Evolutionary conservation across 1,140 invertebrate species (phyloP).

Genomic region (Drosophila rhopaloa): DNA sequence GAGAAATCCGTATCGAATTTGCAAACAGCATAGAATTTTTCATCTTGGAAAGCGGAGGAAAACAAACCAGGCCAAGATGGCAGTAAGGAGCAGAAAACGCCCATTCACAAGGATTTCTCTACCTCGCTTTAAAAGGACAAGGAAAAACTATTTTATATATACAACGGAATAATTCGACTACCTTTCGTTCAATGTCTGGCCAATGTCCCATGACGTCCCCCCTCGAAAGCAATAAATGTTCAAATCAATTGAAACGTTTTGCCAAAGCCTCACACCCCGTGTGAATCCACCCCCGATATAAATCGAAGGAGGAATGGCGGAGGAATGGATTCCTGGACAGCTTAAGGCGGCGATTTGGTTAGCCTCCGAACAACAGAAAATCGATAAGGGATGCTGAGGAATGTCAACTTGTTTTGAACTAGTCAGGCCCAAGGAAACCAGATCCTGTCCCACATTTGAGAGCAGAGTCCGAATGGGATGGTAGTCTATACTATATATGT

Average conservation of each 20-base stretch:
- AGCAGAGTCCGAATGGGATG: constrained; percentile 23
- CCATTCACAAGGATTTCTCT: constrained; percentile 39
- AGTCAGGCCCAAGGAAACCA: constrained; percentile 36
- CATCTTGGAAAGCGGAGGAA: neutral
- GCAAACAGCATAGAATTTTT: neutral
- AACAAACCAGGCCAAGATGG: constrained; percentile 30
- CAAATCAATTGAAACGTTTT: constrained; percentile 82
- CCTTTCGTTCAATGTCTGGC: constrained; percentile 54
- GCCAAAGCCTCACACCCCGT: constrained; percentile 69
- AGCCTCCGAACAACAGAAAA: constrained; percentile 62
- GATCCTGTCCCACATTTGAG: constrained; percentile 45
- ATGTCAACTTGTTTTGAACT: constrained; percentile 80
- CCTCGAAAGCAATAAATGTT: constrained; percentile 77
- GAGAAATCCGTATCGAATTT: constrained; percentile 32
- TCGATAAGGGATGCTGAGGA: constrained; percentile 71
- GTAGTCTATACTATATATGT: constrained; percentile 29
- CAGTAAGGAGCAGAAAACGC: constrained; percentile 29
- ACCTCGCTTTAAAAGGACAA: constrained; percentile 54
- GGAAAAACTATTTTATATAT: constrained; percentile 67
- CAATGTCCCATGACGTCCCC: constrained; percentile 49
- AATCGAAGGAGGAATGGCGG: constrained; percentile 49
- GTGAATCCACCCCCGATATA: constrained; percentile 40
- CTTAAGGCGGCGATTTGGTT: constrained; percentile 78
- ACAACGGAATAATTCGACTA: constrained; percentile 72
- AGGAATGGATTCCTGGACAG: constrained; percentile 65